Percentiles rank a stretch among this genome's conserved stretches.
Evolutionary conservation across 2,113 vertebrate species (phyloP).

Genomic region (Gymnarchus niloticus): DNA sequence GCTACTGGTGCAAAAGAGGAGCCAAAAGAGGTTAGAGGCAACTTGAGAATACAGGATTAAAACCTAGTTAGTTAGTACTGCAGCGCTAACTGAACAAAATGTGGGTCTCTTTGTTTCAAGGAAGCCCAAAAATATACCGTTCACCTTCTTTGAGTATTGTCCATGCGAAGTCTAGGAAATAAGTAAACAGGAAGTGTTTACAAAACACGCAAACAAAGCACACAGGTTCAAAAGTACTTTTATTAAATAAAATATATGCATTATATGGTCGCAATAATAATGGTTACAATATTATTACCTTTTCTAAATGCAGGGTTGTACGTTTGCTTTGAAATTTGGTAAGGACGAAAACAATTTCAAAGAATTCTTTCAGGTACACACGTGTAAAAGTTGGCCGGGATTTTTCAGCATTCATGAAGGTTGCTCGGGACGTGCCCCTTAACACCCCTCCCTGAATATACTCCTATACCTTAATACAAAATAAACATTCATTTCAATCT

Average conservation of each 20-base stretch:
- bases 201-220: neutral
- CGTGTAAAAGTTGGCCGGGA: too few species aligned
- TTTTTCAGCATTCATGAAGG: too few species aligned
- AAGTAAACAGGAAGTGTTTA: neutral
- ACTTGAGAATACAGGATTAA: neutral
- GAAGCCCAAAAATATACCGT: neutral
- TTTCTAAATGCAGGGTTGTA: neutral
- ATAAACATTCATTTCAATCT: too few species aligned
- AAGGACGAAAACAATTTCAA: too few species aligned
- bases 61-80: too few species aligned
- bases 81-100: neutral
- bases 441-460: too few species aligned
- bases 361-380: too few species aligned
- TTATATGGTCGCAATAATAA: neutral
- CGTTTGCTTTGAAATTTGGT: too few species aligned
- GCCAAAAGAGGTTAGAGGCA: neutral
- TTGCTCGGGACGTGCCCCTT: too few species aligned
- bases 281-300: neutral
- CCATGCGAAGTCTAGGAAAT: neutral
- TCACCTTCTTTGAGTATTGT: neutral
- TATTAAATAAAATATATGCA: neutral
- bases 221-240: neutral
- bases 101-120: neutral
- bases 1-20: neutral
- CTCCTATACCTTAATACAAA: too few species aligned